phyloP scores from a whole-genome alignment of 1,140 invertebrate genomes.

The Apis cerana region DNA sequence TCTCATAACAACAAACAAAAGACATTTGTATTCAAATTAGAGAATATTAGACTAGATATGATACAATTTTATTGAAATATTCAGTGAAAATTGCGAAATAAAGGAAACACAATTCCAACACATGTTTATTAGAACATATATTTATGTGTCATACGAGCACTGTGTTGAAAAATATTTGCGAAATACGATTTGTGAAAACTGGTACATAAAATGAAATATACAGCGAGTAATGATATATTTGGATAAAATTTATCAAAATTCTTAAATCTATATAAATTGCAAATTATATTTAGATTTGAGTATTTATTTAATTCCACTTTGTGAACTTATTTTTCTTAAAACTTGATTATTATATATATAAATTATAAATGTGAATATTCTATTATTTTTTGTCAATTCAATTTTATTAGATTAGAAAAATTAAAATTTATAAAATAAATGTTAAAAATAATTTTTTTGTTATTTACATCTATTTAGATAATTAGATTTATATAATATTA shows the following conservation, averaged over 20 bases:
- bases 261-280: not conserved
- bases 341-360: too few relatives aligned
- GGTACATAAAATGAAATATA: not conserved
- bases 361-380: too few relatives aligned
- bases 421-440: too few relatives aligned
- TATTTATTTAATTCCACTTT: not conserved
- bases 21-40: constrained; percentile 39
- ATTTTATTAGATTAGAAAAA: too few relatives aligned
- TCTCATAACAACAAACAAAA: constrained; percentile 1
- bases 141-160: not conserved
- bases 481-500: too few relatives aligned
- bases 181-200: constrained; percentile 3
- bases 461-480: too few relatives aligned
- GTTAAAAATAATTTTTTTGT: too few relatives aligned
- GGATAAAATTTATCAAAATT: not conserved
- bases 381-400: too few relatives aligned
- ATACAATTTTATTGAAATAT: constrained; percentile 7
- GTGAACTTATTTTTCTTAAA: too few relatives aligned
- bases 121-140: not conserved
- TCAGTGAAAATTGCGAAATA: not conserved
- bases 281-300: not conserved
- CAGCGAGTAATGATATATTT: not conserved
- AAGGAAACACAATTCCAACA: not conserved
- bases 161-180: not conserved
- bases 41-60: constrained; percentile 1